These are phyloP conservation scores for Phyllopteryx taeniolatus DNA, from an alignment of 2,113 vertebrate species.

Conservation along the genomic window DNA sequence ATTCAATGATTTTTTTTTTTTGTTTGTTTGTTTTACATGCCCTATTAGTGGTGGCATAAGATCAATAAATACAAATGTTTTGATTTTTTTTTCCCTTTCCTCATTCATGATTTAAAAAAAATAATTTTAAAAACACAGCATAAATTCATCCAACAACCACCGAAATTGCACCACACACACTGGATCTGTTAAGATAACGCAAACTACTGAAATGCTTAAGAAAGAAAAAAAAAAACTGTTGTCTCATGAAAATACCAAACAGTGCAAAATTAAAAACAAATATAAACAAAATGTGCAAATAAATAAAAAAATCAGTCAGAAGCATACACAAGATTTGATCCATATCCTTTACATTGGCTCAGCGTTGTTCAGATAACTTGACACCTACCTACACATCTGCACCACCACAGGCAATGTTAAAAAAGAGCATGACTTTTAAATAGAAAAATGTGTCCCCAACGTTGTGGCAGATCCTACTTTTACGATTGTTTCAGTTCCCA, in stretches of 20 bases:
- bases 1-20: conserved; percentile 11
- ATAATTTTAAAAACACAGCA: too few species aligned
- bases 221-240: conserved; percentile 17
- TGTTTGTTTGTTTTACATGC: conserved; percentile 8
- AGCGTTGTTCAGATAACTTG: conserved; percentile 36
- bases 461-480: conserved; percentile 12
- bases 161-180: conserved; percentile 26
- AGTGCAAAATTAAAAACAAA: conserved; percentile 47
- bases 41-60: conserved; percentile 2
- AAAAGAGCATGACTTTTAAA: conserved; percentile 40
- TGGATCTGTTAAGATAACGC: conserved; percentile 1
- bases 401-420: conserved; percentile 41
- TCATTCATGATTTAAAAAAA: conserved; percentile 1
- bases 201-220: conserved; percentile 10
- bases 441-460: conserved; percentile 49
- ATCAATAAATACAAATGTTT: conserved; percentile 26
- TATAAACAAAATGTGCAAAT: conserved; percentile 44
- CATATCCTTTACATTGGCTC: conserved; percentile 22
- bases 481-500: neutral
- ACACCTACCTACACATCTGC: conserved; percentile 48
- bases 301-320: conserved; percentile 45
- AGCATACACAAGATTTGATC: conserved; percentile 34
- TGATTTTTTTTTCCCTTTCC: neutral
- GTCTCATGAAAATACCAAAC: conserved; percentile 36
- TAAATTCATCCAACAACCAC: neutral